Conservation (phyloP, 30 jellyfish, hydroid and myxozoan species). For the Morbakka virulenta region DNA sequence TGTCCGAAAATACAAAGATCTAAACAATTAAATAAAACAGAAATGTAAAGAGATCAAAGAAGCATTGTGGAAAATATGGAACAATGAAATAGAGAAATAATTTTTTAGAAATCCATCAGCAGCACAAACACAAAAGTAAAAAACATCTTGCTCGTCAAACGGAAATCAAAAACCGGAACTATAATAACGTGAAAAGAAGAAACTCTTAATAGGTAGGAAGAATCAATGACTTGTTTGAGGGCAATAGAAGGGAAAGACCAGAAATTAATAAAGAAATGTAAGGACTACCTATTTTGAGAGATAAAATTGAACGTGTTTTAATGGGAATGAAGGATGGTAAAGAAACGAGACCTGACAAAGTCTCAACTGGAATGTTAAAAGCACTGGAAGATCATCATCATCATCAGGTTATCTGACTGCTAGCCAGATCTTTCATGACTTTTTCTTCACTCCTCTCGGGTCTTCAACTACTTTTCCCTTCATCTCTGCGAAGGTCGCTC, state of each 20-base stretch:
- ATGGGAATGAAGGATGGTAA: background rate
- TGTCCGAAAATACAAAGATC: slow-evolving; percentile 20
- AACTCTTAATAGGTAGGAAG: slow-evolving; percentile 51
- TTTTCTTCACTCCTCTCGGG: too few relatives aligned
- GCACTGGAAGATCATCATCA: too few relatives aligned
- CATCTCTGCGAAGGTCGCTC: too few relatives aligned
- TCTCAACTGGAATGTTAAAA: too few relatives aligned
- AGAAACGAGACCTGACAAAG: slow-evolving; percentile 22
- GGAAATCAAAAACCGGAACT: slow-evolving; percentile 33
- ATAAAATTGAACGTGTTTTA: too few relatives aligned
- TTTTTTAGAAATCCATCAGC: slow-evolving; percentile 11
- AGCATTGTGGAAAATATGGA: background rate
- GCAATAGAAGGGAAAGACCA: slow-evolving; percentile 3
- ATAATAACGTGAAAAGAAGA: slow-evolving; percentile 19
- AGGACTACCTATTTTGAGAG: background rate
- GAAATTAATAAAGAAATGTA: background rate
- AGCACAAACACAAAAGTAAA: background rate
- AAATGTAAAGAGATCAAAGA: slow-evolving; percentile 1
- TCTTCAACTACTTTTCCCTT: too few relatives aligned
- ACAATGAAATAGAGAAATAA: background rate
- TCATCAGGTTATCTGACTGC: too few relatives aligned
- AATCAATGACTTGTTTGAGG: slow-evolving; percentile 38
- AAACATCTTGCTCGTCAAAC: slow-evolving; percentile 19
- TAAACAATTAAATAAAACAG: background rate
- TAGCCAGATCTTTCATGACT: too few relatives aligned